Evolutionary conservation across 2,888 invertebrate species (phyloP), one percentile per base, ranked within the genome.

Genomic region (Pollenia griseotomentosa): DNA sequence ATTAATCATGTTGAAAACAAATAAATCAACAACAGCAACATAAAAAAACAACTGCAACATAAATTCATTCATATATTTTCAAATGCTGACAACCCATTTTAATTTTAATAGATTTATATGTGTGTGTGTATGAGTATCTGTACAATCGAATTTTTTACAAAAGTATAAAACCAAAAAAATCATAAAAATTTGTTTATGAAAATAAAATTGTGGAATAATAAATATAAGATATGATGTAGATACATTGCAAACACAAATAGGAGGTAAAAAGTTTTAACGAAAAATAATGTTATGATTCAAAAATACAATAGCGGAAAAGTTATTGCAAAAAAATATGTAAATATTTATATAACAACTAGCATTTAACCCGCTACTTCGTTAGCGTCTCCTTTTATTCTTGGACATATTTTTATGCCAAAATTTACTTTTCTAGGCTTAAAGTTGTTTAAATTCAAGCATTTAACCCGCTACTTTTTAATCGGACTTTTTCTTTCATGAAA

Each of bases 1-100:
- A 82, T 82, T 75, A 75, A 74, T 82, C 74, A 75, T 66, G 55
- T 68, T 40, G 12, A 23, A 61, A 59, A 66, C 11, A 74, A 66
- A 82, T 82, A 74, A 40, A 82, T 66, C 73, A 74, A 74, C 40
- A 66, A 19, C 53, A 66, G 48, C 11, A 53, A 11, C 16, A 59
- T 63, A 19, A 19, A 16, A 74, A 48, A 9, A 8, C 5, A 48
- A 48, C 14, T 63, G 16, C 44, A 65, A 12, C 44, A 42, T 42
- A 73, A 40, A 73, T 59, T 44, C 23, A 42, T 14, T 42, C 48
- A 66, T 51, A 42, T 11, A 66, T 66, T 66, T 66, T 66, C 11
- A 10, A 44, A 33, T 46, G 74, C 19, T 75, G 74, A 75, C 74
- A 75, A 51, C 40, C 61, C 61, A 51, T 63, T 51, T 42, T 55